Conservation (phyloP, 2,113 vertebrate species). For the Blennius ocellaris region DNA sequence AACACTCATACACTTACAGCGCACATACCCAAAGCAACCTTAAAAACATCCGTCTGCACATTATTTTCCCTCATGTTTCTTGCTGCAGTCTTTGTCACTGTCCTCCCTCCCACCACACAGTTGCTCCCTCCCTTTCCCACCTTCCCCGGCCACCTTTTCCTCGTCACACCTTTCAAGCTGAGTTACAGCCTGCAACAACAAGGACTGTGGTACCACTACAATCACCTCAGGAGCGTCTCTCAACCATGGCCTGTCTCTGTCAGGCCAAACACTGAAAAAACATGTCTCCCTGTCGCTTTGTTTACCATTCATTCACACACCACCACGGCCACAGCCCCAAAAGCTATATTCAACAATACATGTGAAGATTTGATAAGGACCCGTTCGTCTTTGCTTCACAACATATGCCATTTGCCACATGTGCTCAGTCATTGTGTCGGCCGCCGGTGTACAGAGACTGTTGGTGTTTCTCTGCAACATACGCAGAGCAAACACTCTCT, state of each 20-base stretch:
- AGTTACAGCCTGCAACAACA: slow-evolving; percentile 63
- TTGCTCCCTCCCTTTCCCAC: slow-evolving; percentile 9
- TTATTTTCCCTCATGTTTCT: slow-evolving; percentile 16
- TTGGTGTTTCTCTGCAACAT: slow-evolving; percentile 44
- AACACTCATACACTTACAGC: slow-evolving; percentile 1
- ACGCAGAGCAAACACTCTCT: slow-evolving; percentile 10
- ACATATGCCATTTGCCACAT: slow-evolving; percentile 63
- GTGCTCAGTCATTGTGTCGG: slow-evolving; percentile 33
- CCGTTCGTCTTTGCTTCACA: slow-evolving; percentile 33
- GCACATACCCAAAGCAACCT: slow-evolving; percentile 7
- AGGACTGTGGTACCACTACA: slow-evolving; percentile 50
- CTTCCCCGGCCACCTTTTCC: slow-evolving; percentile 30
- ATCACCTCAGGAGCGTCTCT: slow-evolving; percentile 67
- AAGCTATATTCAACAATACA: slow-evolving; percentile 41
- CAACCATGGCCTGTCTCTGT: slow-evolving; percentile 46
- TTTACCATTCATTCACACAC: slow-evolving; percentile 59
- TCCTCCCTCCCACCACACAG: background rate
- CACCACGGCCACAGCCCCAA: slow-evolving; percentile 36
- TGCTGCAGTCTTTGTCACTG: slow-evolving; percentile 4
- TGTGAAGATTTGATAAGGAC: slow-evolving; percentile 32
- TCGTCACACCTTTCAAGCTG: slow-evolving; percentile 69
- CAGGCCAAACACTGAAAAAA: slow-evolving; percentile 40
- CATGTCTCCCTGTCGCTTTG: slow-evolving; percentile 50
- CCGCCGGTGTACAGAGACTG: slow-evolving; percentile 24
- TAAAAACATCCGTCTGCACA: slow-evolving; percentile 15